These are phyloP conservation scores for Sarotherodon lohbergeri DNA, from an alignment of 2,113 vertebrate genomes.

Conservation along the genomic window DNA sequence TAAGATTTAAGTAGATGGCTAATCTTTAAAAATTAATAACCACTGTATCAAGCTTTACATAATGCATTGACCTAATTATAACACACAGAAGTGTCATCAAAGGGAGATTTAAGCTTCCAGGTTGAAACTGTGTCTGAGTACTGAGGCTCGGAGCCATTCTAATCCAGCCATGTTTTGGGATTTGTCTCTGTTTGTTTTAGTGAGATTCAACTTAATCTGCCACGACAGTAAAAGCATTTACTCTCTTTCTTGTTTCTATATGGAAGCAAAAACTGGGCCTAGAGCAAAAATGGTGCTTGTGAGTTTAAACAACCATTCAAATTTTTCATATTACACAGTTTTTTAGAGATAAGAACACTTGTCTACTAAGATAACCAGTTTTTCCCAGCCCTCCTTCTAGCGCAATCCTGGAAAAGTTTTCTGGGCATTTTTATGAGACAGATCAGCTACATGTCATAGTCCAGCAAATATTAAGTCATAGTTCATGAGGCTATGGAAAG, in stretches of 20 bases:
- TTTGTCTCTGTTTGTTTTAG: slow-evolving; percentile 27
- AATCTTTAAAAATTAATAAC: not conserved
- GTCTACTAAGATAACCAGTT: not conserved
- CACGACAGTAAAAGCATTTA: not conserved
- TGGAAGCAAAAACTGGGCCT: not conserved
- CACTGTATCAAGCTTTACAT: not conserved
- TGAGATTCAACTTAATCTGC: slow-evolving; percentile 13
- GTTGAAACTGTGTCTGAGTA: not conserved
- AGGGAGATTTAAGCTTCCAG: not conserved
- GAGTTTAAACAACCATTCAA: not conserved
- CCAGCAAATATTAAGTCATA: not conserved
- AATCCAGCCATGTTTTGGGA: slow-evolving; percentile 25
- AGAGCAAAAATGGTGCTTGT: not conserved
- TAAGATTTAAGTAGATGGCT: not conserved
- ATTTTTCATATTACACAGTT: not conserved
- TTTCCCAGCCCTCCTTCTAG: not conserved
- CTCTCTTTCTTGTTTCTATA: not conserved
- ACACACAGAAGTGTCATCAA: not conserved
- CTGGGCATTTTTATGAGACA: not conserved
- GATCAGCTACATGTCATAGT: not conserved
- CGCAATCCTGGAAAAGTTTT: not conserved
- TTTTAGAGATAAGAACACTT: not conserved
- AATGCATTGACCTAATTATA: not conserved
- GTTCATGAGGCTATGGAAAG: slow-evolving; percentile 14
- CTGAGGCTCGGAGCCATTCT: slow-evolving; percentile 13